phyloP scores from a whole-genome alignment of 1,140 invertebrate genomes.

The Maniola jurtina region DNA sequence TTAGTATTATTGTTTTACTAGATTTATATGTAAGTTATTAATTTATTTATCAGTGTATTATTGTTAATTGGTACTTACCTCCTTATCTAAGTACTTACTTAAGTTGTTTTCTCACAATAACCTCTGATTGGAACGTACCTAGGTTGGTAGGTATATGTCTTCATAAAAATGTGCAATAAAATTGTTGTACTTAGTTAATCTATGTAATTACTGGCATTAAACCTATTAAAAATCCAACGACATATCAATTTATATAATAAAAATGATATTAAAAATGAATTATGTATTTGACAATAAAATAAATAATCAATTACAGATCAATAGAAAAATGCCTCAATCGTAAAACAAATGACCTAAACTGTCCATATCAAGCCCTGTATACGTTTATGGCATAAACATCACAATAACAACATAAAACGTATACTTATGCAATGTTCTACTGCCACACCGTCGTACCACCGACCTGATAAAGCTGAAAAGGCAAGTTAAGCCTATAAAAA shows the following conservation, averaged over 20 bases:
- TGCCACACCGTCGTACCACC: slow-evolving; percentile 70
- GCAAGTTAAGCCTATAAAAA: slow-evolving; percentile 78
- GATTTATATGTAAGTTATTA: no score
- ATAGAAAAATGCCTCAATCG: slow-evolving; percentile 61
- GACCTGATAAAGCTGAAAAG: slow-evolving; percentile 78
- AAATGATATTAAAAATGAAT: neutral
- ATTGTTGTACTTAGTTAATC: neutral
- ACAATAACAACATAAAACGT: slow-evolving; percentile 77
- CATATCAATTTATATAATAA: no score
- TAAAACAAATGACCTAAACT: slow-evolving; percentile 68
- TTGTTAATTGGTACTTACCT: no score
- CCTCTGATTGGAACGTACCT: neutral
- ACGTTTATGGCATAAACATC: slow-evolving; percentile 73
- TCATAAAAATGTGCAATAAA: neutral
- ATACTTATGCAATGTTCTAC: slow-evolving; percentile 77
- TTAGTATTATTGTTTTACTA: no score
- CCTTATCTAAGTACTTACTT: no score
- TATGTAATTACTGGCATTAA: neutral
- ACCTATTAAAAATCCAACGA: slow-evolving; percentile 9
- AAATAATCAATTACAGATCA: slow-evolving; percentile 55
- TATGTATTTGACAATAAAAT: slow-evolving; percentile 23
- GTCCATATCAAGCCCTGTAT: slow-evolving; percentile 70
- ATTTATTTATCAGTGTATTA: no score
- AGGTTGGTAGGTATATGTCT: neutral
- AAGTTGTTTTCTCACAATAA: neutral